These are phyloP conservation scores for Conger conger DNA, from an alignment of 2,113 vertebrate species.

Conservation along the genomic window DNA sequence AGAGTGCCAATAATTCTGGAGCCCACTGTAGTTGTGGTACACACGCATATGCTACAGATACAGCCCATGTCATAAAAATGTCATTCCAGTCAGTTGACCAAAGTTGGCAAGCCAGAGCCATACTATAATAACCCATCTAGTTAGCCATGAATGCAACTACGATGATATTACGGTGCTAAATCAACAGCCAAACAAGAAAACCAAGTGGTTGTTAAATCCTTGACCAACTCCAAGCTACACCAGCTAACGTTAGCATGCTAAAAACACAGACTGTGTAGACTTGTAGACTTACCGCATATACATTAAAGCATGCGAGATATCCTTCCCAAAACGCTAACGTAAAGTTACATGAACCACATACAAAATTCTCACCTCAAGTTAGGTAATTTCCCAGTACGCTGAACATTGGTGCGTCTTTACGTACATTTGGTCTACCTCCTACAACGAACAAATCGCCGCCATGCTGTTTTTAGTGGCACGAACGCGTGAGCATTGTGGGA, in stretches of 20 bases:
- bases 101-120: no score
- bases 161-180: neutral
- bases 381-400: neutral
- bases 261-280: neutral
- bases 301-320: neutral
- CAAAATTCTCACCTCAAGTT: neutral
- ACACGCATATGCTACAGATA: no score
- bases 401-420: neutral
- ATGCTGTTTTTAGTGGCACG: conserved; percentile 48
- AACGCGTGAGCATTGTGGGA: conserved; percentile 46
- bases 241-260: neutral
- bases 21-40: no score
- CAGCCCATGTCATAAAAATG: no score
- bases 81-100: no score
- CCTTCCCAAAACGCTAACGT: neutral
- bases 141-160: neutral
- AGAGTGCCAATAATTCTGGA: no score
- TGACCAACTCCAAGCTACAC: neutral
- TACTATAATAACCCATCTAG: neutral
- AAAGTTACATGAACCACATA: neutral
- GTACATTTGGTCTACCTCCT: neutral
- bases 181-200: neutral
- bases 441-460: conserved; percentile 36
- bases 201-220: no score
- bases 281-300: neutral